A percentile compares a stretch with the other conserved stretches of the same genome.
These are phyloP conservation scores for Osmerus eperlanus DNA, from an alignment of 2,113 vertebrate genomes.

Conservation along the genomic window DNA sequence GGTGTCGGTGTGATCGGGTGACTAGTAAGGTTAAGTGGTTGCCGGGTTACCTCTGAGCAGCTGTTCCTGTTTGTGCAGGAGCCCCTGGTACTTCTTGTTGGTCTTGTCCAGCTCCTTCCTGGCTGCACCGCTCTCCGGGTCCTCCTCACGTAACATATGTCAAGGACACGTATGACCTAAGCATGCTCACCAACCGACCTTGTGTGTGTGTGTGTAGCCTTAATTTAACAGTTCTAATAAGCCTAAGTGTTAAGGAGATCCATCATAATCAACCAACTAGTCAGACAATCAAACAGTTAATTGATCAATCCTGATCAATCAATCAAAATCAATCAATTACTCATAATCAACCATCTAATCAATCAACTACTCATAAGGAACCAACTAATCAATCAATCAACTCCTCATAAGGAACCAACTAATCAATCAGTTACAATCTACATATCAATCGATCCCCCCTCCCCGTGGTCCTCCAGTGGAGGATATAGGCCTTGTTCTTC, in stretches of 20 bases:
- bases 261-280: too few species aligned
- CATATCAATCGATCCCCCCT: not conserved
- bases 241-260: too few species aligned
- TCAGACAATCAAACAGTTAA: too few species aligned
- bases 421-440: too few species aligned
- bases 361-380: not conserved
- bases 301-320: too few species aligned
- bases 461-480: conserved; percentile 52
- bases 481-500: conserved; percentile 97
- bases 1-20: not conserved
- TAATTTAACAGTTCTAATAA: too few species aligned
- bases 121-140: conserved; percentile 85
- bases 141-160: conserved; percentile 84
- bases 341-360: too few species aligned
- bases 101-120: conserved; percentile 95
- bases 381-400: too few species aligned
- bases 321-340: not conserved
- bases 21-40: not conserved
- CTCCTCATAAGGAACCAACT: too few species aligned
- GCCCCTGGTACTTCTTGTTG: conserved; percentile 87
- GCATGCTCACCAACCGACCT: too few species aligned
- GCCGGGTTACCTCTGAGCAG: conserved; percentile 80
- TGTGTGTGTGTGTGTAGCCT: too few species aligned
- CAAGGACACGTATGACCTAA: conserved; percentile 66
- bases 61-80: conserved; percentile 92